A percentile compares a stretch with the other conserved stretches of the same genome.
Evolutionary conservation across 1,140 invertebrate genomes (phyloP).

Genomic region (Drosophila bocqueti): DNA sequence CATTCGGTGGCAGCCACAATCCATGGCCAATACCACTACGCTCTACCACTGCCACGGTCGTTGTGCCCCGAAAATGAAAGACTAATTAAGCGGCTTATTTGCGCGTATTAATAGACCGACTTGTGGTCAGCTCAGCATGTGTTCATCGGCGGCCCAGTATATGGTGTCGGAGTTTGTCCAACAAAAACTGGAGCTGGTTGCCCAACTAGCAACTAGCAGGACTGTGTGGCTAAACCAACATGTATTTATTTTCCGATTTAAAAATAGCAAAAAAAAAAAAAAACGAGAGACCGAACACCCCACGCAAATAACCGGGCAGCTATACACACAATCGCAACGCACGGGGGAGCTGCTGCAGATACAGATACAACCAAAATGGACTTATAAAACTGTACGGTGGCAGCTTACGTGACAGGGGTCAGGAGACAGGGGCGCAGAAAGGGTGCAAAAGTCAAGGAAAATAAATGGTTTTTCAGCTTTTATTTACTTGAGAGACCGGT

Average conservation of each 20-base stretch:
- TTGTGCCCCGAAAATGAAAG: conserved; percentile 67
- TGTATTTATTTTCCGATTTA: conserved; percentile 81
- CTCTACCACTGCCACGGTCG: neutral
- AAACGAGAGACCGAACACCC: conserved; percentile 2
- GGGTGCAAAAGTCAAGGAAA: conserved; percentile 78
- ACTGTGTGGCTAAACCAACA: conserved; percentile 55
- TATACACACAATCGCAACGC: conserved; percentile 43
- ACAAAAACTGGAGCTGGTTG: conserved; percentile 25
- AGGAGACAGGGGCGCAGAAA: conserved; percentile 41
- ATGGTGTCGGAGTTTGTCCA: conserved; percentile 27
- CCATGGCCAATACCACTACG: conserved; percentile 15
- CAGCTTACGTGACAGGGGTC: conserved; percentile 62
- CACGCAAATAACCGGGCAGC: conserved; percentile 30
- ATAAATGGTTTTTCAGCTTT: conserved; percentile 80
- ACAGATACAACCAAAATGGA: conserved; percentile 55
- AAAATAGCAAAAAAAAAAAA: conserved; percentile 67
- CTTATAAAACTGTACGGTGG: conserved; percentile 70
- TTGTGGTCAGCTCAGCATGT: conserved; percentile 59
- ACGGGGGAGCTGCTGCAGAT: conserved; percentile 6
- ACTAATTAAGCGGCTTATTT: conserved; percentile 83
- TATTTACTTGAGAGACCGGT: conserved; percentile 64
- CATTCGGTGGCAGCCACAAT: conserved; percentile 51
- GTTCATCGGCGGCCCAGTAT: conserved; percentile 6
- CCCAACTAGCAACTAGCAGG: conserved; percentile 40
- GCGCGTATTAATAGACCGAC: conserved; percentile 79